Evolutionary conservation across 2,888 invertebrate species (phyloP).

Genomic region (Lomographa bimaculata): DNA sequence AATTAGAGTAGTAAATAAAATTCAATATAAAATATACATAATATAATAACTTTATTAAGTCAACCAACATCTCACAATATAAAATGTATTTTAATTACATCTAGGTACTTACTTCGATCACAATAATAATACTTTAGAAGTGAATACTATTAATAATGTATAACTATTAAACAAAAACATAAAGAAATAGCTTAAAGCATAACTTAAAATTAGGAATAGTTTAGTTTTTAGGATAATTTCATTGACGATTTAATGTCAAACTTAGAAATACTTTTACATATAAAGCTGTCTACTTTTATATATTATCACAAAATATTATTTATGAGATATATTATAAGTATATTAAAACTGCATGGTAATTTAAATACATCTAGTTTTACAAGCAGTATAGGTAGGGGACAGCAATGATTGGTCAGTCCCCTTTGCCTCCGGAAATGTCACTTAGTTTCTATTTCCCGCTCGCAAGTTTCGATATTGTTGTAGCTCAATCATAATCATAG

Average conservation of each 20-base stretch:
- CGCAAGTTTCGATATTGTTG: too few relatives aligned
- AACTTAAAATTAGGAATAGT: too few relatives aligned
- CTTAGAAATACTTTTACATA: neutral
- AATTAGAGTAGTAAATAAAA: slow-evolving; percentile 11
- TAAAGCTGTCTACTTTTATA: slow-evolving; percentile 1
- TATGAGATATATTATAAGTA: slow-evolving; percentile 1
- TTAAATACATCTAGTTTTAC: too few relatives aligned
- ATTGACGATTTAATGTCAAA: neutral
- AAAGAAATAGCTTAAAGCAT: too few relatives aligned
- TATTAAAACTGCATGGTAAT: too few relatives aligned
- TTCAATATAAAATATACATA: slow-evolving; percentile 3
- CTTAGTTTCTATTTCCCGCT: too few relatives aligned
- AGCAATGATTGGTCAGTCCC: too few relatives aligned
- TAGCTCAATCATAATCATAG: too few relatives aligned
- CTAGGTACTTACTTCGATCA: slow-evolving; percentile 39
- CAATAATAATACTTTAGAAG: slow-evolving; percentile 53
- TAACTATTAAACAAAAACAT: neutral
- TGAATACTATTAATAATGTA: slow-evolving; percentile 37
- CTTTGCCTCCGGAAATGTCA: too few relatives aligned
- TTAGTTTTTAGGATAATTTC: too few relatives aligned
- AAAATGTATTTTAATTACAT: slow-evolving; percentile 29
- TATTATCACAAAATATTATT: slow-evolving; percentile 6
- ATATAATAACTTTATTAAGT: slow-evolving; percentile 15
- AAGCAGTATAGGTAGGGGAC: too few relatives aligned
- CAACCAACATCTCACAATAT: slow-evolving; percentile 10